Conservation (phyloP, 2,888 invertebrate genomes). For the Diloba caeruleocephala region DNA sequence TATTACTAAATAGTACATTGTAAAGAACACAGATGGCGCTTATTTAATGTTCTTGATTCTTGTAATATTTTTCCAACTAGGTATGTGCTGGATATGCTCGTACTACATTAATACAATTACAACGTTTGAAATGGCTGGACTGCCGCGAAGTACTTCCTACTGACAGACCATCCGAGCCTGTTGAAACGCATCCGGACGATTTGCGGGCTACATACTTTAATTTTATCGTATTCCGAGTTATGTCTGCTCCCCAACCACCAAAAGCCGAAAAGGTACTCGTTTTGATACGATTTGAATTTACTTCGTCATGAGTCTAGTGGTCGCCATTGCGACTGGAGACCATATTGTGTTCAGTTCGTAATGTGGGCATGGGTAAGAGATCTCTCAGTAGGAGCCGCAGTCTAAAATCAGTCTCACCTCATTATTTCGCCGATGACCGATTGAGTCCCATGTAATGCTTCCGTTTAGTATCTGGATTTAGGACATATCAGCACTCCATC, state of each 20-base stretch:
- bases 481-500: too few relatives aligned
- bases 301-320: too few relatives aligned
- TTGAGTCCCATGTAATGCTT: too few relatives aligned
- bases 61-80: conserved; percentile 59
- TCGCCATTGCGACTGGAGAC: too few relatives aligned
- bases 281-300: too few relatives aligned
- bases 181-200: conserved; percentile 76
- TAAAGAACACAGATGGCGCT: conserved; percentile 64
- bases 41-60: not conserved
- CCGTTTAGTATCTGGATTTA: too few relatives aligned
- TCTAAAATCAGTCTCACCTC: too few relatives aligned
- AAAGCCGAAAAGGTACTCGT: conserved; percentile 81
- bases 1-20: conserved; percentile 17
- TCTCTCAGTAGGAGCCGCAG: too few relatives aligned
- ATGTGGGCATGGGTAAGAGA: too few relatives aligned
- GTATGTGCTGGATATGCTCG: conserved; percentile 84
- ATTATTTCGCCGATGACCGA: too few relatives aligned
- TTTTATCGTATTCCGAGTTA: conserved; percentile 85
- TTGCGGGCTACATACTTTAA: conserved; percentile 77
- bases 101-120: conserved; percentile 72
- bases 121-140: conserved; percentile 85
- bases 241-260: conserved; percentile 87
- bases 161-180: conserved; percentile 64
- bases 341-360: too few relatives aligned
- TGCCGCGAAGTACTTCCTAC: conserved; percentile 75